A percentile compares a stretch with the other conserved stretches of the same genome.
Conservation (phyloP, 2,888 invertebrate species). For the Tipula helvola region DNA sequence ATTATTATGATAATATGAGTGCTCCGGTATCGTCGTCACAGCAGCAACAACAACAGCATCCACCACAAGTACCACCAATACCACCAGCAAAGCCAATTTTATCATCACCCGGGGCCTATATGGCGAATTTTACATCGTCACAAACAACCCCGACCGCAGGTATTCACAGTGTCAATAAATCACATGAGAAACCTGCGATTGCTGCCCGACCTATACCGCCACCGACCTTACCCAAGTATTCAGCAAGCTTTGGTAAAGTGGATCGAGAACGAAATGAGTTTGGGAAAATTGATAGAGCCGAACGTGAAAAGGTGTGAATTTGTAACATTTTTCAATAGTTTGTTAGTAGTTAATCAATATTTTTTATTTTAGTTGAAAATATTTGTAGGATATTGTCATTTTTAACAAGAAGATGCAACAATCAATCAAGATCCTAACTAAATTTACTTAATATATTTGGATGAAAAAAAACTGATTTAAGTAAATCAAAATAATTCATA, state of each 20-base stretch:
- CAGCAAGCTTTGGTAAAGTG: constrained; percentile 60
- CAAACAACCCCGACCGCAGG: constrained; percentile 22
- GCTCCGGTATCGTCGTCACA: not conserved
- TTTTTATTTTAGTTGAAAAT: not conserved
- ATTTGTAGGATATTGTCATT: not conserved
- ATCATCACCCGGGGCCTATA: constrained; percentile 24
- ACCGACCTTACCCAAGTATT: constrained; percentile 67
- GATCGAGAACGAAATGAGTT: constrained; percentile 41
- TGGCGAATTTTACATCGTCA: constrained; percentile 23
- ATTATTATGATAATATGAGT: constrained; percentile 11
- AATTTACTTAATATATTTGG: no score
- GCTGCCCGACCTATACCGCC: constrained; percentile 57
- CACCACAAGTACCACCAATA: constrained; percentile 22
- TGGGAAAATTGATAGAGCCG: constrained; percentile 24
- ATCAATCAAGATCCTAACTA: not conserved
- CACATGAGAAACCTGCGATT: constrained; percentile 30
- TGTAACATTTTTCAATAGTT: not conserved
- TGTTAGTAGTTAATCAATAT: not conserved
- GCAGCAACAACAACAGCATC: constrained; percentile 10
- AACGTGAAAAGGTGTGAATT: constrained; percentile 24
- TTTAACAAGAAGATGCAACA: not conserved
- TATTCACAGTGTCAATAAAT: constrained; percentile 25
- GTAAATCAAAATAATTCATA: no score
- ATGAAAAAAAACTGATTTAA: no score
- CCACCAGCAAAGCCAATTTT: constrained; percentile 23